Evolutionary conservation across 2,797 vertebrate species (phyloP), one percentile per base, ranked within the genome.

Genomic region (Premnoplex brunnescens): DNA sequence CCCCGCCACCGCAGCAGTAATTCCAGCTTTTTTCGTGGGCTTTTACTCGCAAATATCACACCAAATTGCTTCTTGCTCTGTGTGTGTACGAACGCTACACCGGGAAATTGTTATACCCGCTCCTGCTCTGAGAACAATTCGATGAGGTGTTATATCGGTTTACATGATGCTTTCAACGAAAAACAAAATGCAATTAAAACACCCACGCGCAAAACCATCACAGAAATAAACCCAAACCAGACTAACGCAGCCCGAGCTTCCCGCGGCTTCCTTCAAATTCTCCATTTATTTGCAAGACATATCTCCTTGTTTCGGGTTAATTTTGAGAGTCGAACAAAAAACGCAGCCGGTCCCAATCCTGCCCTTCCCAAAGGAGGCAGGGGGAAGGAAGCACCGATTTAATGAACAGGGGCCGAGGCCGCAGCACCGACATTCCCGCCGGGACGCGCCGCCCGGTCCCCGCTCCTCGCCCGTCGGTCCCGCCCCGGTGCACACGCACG

Each of bases 101-200:
- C 34, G n/a, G 56, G 20, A 83, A 85, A 85, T 80, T 74, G 9
- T 44, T 46, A 36, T 71, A 56, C 75, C 64, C 39, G 32, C 75
- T 79, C 66, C 68, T 68, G 62, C 56, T 26, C 63, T 62, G 75
- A 88, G 63, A 93, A 77, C 87, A 91, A 94, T 90, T 82, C 90
- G 73, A 94, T 91, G 92, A 90, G 90, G 93, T 91, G 96, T 90
- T 90, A 68, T 6, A 64, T 59, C 82, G 84, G 88, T 94, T 96
- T 97, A 87, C 92, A 80, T 48, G 95, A 85, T 41, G 84, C 67
- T 90, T 85, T 85, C 75, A 92, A 95, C 91, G 79, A 95, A 96
- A 97, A 97, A 95, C 82, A 87, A 96, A 95, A 93, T 84, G 86
- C 46, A 93, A 95, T 96, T 93, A 90, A 96, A 91, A 97, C 95